phyloP scores from a whole-genome alignment of 2,797 vertebrate genomes.

The Gobionotothen gibberifrons region DNA sequence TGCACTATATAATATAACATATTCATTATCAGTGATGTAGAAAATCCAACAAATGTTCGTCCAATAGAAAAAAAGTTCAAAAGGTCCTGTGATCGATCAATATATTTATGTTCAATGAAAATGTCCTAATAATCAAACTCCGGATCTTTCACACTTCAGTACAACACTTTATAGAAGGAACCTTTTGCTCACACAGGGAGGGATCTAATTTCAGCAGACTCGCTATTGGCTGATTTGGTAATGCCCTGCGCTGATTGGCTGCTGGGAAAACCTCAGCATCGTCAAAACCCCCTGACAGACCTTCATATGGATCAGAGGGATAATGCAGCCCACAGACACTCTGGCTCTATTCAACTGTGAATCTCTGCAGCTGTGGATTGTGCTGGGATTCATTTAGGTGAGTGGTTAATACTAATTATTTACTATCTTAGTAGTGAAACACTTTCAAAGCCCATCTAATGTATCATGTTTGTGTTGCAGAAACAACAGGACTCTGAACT shows the following conservation, averaged over 20 bases:
- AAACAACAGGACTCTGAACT: constrained; percentile 15
- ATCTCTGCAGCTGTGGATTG: background rate
- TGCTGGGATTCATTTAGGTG: constrained; percentile 32
- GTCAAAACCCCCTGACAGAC: constrained; percentile 56
- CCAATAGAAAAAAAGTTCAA: background rate
- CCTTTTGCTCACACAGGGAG: constrained; percentile 7
- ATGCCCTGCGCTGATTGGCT: constrained; percentile 72
- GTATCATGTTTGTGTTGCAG: constrained; percentile 15
- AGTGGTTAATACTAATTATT: background rate
- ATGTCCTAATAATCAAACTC: background rate
- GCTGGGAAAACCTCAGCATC: constrained; percentile 39
- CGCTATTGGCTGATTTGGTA: constrained; percentile 70
- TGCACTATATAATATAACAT: too few relatives aligned
- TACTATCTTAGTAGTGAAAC: fast-evolving
- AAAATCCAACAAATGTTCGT: background rate
- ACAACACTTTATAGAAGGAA: background rate
- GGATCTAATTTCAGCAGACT: constrained; percentile 52
- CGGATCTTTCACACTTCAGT: constrained; percentile 20
- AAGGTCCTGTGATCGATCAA: background rate
- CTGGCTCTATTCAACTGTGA: background rate
- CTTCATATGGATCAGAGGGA: constrained; percentile 28
- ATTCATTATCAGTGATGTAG: background rate
- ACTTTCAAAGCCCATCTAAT: background rate
- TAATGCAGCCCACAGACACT: background rate
- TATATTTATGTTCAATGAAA: background rate